A percentile compares a stretch with the other conserved stretches of the same genome.
Evolutionary conservation across 92 coral and sea anemone genomes (phyloP).

Genomic region (Paramuricea clavata): DNA sequence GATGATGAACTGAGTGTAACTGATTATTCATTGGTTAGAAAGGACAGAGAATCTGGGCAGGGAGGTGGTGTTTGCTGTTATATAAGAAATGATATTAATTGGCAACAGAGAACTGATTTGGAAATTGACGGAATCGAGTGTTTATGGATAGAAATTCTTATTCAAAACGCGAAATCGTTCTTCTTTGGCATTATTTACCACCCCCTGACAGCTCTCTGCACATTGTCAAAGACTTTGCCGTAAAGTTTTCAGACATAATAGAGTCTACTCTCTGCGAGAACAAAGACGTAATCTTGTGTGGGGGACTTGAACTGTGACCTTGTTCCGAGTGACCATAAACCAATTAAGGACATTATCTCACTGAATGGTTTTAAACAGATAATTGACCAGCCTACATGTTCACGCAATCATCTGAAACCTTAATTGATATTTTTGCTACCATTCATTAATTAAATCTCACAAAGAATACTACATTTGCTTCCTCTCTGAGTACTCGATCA

Average conservation of each 20-base stretch:
- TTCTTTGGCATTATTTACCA: conserved; percentile 7
- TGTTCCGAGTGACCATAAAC: conserved; percentile 16
- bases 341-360: conserved; percentile 21
- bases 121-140: conserved; percentile 14
- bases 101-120: conserved; percentile 21
- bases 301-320: conserved; percentile 30
- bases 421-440: conserved; percentile 29
- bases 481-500: conserved; percentile 22
- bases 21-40: background rate
- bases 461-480: background rate
- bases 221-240: conserved; percentile 3
- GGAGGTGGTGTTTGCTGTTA: conserved; percentile 20
- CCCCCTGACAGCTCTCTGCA: conserved; percentile 28
- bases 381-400: conserved; percentile 26
- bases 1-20: background rate
- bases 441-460: conserved; percentile 6
- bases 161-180: background rate
- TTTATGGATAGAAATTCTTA: conserved; percentile 13
- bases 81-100: conserved; percentile 16
- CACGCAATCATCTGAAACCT: conserved; percentile 15
- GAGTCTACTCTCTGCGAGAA: conserved; percentile 22
- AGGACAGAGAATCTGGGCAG: conserved; percentile 24
- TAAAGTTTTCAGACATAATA: conserved; percentile 17
- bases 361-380: conserved; percentile 27
- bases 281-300: conserved; percentile 22